Percentiles rank a stretch among this genome's conserved stretches.
These are phyloP conservation scores for Spisula solida DNA, from an alignment of 2,888 invertebrate species.

Conservation along the genomic window DNA sequence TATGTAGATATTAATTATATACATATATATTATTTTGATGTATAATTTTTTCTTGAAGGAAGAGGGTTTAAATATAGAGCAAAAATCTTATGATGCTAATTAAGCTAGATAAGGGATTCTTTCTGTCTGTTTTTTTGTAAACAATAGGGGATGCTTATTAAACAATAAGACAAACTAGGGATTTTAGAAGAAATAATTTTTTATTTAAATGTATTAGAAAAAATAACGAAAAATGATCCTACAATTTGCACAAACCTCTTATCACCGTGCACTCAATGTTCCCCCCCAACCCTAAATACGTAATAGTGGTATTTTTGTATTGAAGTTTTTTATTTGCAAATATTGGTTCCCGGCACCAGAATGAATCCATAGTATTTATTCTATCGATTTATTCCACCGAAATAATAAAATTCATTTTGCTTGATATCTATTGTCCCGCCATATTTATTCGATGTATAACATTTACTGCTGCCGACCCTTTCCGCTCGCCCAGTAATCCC, in stretches of 20 bases:
- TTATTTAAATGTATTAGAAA: too few species aligned
- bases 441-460: neutral
- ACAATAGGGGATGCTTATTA: neutral
- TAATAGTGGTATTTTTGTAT: constrained; percentile 10
- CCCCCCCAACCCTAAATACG: neutral
- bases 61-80: neutral
- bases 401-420: neutral
- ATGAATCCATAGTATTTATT: neutral
- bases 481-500: neutral
- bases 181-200: neutral
- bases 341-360: neutral
- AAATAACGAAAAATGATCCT: too few species aligned
- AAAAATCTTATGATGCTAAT: neutral
- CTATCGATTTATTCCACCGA: neutral
- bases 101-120: neutral
- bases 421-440: neutral
- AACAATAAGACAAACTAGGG: neutral
- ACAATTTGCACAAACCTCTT: neutral
- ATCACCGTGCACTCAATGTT: neutral
- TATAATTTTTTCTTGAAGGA: too few species aligned
- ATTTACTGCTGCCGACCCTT: neutral
- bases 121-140: neutral
- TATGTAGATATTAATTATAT: neutral
- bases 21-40: neutral
- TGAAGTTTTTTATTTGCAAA: constrained; percentile 12